Evolutionary conservation across 2,113 vertebrate genomes (phyloP).

Genomic region (Nothoprocta perdicaria): DNA sequence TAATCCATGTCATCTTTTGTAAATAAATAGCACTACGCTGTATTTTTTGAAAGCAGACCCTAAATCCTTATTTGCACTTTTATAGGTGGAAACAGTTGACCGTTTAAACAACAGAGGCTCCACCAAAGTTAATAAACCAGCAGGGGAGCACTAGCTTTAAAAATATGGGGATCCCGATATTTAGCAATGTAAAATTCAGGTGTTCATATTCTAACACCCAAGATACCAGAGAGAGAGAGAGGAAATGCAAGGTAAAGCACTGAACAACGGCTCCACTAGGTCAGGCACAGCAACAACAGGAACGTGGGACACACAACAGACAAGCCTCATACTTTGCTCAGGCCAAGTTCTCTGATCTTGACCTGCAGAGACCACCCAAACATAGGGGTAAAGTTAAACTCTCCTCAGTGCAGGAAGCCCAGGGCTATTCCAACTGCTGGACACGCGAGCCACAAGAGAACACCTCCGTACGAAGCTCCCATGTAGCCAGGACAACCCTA

Average conservation of each 20-base stretch:
- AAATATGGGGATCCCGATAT: neutral
- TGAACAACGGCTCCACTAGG: neutral
- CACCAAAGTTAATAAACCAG: neutral
- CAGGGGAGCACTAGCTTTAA: neutral
- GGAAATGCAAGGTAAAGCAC: neutral
- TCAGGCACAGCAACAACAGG: neutral
- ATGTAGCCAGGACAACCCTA: neutral
- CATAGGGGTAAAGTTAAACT: neutral
- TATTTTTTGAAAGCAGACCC: neutral
- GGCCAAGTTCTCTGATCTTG: neutral
- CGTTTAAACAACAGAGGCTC: neutral
- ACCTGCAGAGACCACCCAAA: neutral
- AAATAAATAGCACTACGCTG: neutral
- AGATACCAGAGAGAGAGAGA: neutral
- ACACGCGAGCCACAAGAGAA: neutral
- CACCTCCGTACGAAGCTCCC: neutral
- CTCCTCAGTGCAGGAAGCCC: neutral
- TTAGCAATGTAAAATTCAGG: neutral
- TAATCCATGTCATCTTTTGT: neutral
- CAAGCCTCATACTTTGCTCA: neutral
- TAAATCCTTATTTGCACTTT: neutral
- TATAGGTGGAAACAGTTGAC: neutral
- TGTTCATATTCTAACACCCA: neutral
- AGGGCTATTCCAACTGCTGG: accelerated
- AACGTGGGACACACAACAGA: neutral